phyloP scores from a whole-genome alignment of 2,113 vertebrate genomes.

The Panthera uncia region DNA sequence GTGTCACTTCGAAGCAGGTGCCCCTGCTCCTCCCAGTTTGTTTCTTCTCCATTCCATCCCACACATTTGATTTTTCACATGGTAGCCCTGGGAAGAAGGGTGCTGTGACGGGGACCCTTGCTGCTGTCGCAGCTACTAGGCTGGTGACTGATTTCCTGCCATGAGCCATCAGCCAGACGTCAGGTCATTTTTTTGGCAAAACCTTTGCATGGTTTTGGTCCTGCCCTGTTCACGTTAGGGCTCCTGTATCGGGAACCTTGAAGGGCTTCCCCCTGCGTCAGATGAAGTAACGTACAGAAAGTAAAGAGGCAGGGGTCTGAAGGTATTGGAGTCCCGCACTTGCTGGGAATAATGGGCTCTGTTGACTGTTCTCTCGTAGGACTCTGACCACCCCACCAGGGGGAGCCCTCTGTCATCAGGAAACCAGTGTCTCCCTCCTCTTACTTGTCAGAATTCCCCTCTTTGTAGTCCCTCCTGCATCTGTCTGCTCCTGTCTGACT shows the following conservation, averaged over 20 bases:
- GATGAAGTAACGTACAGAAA: neutral
- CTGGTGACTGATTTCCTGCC: neutral
- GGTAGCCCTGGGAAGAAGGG: neutral
- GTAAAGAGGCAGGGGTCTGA: neutral
- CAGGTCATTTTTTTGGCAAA: neutral
- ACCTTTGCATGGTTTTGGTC: neutral
- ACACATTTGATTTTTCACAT: neutral
- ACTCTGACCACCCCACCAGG: conserved; percentile 3
- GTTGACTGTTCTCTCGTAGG: neutral
- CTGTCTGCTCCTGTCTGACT: neutral
- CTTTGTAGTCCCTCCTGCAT: neutral
- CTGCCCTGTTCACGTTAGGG: neutral
- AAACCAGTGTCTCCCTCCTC: neutral
- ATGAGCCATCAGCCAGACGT: neutral
- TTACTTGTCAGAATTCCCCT: neutral
- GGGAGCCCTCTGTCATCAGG: neutral
- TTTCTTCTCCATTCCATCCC: neutral
- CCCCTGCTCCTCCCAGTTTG: neutral
- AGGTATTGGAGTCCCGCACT: neutral
- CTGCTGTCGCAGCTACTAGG: neutral
- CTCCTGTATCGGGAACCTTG: neutral
- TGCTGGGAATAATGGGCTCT: neutral
- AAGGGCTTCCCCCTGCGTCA: neutral
- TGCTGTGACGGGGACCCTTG: neutral
- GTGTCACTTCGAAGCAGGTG: neutral